Conservation (phyloP, 2,888 invertebrate species). For the Catocala nupta region DNA sequence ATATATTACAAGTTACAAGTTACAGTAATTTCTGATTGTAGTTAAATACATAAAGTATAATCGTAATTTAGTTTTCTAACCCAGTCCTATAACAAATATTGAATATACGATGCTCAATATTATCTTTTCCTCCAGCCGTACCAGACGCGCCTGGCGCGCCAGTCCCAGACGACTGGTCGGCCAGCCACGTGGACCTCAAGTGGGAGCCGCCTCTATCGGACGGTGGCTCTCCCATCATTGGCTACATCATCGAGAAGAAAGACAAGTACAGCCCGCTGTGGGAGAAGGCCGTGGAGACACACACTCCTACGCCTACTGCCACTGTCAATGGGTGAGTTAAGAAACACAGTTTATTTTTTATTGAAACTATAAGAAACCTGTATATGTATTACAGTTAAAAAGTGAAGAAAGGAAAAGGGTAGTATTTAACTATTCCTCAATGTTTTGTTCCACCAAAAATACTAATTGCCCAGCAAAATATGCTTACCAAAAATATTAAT, state of each 20-base stretch:
- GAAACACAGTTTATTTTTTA: background rate
- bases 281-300: slow-evolving; percentile 96
- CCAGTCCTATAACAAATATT: no score
- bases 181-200: slow-evolving; percentile 95
- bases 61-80: no score
- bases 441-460: no score
- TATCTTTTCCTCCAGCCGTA: slow-evolving; percentile 86
- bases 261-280: slow-evolving; percentile 97
- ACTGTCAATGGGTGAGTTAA: slow-evolving; percentile 91
- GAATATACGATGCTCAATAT: background rate
- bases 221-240: slow-evolving; percentile 97
- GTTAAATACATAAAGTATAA: no score
- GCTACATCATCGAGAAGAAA: slow-evolving; percentile 97
- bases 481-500: no score
- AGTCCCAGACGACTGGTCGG: slow-evolving; percentile 96
- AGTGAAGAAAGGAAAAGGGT: no score
- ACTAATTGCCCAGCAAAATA: no score
- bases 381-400: no score
- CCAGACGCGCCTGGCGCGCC: slow-evolving; percentile 97
- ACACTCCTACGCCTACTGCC: slow-evolving; percentile 91
- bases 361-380: no score
- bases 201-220: slow-evolving; percentile 96
- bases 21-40: no score
- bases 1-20: no score
- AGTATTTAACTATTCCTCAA: no score